Evolutionary conservation across 2,888 invertebrate genomes (phyloP).

Genomic region (Rhagonycha fulva): DNA sequence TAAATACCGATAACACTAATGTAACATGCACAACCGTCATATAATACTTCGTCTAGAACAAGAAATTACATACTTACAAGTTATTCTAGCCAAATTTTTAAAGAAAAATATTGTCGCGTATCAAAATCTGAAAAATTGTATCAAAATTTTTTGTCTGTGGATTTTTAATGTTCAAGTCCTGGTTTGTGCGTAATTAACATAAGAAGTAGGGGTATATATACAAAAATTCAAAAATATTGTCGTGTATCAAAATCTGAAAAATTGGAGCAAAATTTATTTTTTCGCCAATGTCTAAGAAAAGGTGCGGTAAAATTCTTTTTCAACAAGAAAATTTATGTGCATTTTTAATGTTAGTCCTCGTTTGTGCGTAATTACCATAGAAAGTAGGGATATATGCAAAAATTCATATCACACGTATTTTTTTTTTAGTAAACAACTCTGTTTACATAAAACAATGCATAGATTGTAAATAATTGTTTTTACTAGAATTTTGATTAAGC

Average conservation of each 20-base stretch:
- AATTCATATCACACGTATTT: not conserved
- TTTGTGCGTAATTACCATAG: not conserved
- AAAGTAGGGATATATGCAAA: not conserved
- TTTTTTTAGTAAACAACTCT: not conserved
- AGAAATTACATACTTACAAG: not conserved
- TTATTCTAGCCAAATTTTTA: not conserved
- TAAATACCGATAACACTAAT: not conserved
- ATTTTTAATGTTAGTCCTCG: no score
- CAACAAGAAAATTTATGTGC: no score
- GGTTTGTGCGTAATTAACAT: not conserved
- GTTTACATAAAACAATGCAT: not conserved
- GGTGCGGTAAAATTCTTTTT: no score
- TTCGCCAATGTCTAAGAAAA: no score
- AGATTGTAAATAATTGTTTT: not conserved
- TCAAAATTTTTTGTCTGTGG: no score
- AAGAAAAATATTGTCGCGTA: not conserved
- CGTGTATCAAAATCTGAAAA: no score
- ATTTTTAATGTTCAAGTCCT: no score
- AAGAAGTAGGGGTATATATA: no score
- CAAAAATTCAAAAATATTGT: not conserved
- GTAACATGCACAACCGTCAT: not conserved
- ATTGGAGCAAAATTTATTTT: no score
- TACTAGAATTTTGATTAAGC: not conserved
- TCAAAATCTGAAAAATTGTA: no score
- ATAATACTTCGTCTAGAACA: not conserved